Percentiles rank a stretch among this genome's conserved stretches.
Conservation (phyloP, 2,888 invertebrate genomes). For the Tetrapedia diversipes region DNA sequence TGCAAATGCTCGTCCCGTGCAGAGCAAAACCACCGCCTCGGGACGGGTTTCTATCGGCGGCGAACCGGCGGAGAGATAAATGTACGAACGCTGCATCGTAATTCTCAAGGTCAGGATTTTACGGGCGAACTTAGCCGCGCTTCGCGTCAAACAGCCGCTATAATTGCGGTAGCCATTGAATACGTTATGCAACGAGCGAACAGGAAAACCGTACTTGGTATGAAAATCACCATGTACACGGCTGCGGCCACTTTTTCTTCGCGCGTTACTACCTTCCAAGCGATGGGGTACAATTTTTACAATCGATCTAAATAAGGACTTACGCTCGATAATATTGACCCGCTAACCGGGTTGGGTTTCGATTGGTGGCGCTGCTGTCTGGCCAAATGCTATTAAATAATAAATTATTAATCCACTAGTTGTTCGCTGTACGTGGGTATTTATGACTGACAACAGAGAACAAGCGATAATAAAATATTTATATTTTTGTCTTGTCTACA, state of each 20-base stretch:
- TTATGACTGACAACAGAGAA: not conserved
- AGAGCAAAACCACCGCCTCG: conserved; percentile 23
- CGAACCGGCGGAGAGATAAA: conserved; percentile 20
- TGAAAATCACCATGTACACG: conserved; percentile 1
- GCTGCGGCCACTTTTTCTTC: not conserved
- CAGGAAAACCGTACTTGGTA: conserved; percentile 28
- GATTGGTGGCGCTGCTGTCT: too few relatives aligned
- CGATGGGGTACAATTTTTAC: not conserved
- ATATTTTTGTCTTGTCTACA: too few relatives aligned
- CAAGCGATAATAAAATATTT: too few relatives aligned
- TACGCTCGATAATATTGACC: not conserved
- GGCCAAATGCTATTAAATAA: too few relatives aligned
- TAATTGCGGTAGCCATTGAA: conserved; percentile 47
- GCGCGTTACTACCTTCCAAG: not conserved
- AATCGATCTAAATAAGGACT: not conserved
- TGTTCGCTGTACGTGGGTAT: too few relatives aligned
- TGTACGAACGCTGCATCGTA: conserved; percentile 41
- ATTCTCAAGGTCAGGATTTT: conserved; percentile 57
- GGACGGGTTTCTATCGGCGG: conserved; percentile 21
- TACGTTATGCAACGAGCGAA: conserved; percentile 53
- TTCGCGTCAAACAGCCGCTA: conserved; percentile 28
- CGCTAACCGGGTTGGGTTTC: too few relatives aligned
- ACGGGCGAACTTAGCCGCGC: conserved; percentile 47
- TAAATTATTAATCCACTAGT: too few relatives aligned
- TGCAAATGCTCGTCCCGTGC: conserved; percentile 31